A percentile compares a stretch with the other conserved stretches of the same genome.
Evolutionary conservation across 2,888 invertebrate genomes (phyloP).

Genomic region (Strigamia crassipes): DNA sequence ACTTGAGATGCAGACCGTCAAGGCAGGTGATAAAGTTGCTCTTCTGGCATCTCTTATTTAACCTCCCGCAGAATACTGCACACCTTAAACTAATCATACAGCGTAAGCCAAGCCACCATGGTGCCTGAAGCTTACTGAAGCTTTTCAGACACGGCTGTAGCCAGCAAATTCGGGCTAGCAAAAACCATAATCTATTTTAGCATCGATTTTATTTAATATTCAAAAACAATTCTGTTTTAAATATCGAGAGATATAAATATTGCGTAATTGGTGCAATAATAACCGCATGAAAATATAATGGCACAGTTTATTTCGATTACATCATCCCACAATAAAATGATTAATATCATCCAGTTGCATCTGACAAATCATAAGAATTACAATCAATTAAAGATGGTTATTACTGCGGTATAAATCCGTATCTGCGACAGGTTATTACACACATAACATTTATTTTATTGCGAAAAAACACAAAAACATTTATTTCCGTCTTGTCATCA

Average conservation of each 20-base stretch:
- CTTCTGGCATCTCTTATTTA: neutral
- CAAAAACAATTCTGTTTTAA: neutral
- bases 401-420: neutral
- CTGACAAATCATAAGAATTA: neutral
- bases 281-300: neutral
- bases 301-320: neutral
- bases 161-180: neutral
- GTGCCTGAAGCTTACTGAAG: neutral
- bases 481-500: neutral
- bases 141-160: neutral
- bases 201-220: constrained; percentile 10
- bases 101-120: neutral
- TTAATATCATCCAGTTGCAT: neutral
- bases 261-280: no score
- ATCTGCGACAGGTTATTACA: neutral
- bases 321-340: neutral
- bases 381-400: constrained; percentile 4
- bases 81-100: neutral
- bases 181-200: neutral
- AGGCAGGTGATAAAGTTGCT: neutral
- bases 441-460: neutral
- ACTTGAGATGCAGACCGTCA: neutral
- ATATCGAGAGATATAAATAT: neutral
- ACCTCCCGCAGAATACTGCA: neutral
- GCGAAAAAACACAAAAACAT: neutral